A percentile compares a stretch with the other conserved stretches of the same genome.
phyloP scores from a whole-genome alignment of 2,797 vertebrate species.

The Alosa sapidissima region DNA sequence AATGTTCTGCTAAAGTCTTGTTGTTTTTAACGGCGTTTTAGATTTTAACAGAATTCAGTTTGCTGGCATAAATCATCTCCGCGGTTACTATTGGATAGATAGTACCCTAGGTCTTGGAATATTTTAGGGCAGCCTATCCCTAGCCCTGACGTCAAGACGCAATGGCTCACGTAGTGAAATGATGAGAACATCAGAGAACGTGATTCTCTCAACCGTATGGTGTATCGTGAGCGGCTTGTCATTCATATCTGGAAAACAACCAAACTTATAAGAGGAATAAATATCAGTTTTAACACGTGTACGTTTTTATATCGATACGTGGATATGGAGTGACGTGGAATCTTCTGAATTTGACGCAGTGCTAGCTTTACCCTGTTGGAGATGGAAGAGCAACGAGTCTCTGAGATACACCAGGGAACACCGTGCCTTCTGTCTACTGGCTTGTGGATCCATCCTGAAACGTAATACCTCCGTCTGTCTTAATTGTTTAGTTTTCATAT shows the following conservation, averaged over 20 bases:
- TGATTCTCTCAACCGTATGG: slow-evolving; percentile 18
- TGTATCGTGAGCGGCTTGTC: background rate
- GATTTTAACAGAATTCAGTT: background rate
- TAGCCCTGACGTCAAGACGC: slow-evolving; percentile 75
- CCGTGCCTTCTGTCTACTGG: background rate
- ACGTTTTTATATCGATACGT: background rate
- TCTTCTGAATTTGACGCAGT: slow-evolving; percentile 18
- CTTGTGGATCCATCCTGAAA: slow-evolving; percentile 34
- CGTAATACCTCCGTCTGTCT: slow-evolving; percentile 1
- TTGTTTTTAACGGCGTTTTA: background rate
- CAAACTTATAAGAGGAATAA: background rate
- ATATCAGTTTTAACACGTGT: background rate
- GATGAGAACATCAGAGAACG: slow-evolving; percentile 38
- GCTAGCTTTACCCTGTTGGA: slow-evolving; percentile 1
- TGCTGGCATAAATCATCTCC: background rate
- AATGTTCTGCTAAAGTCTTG: background rate
- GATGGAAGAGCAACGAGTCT: background rate
- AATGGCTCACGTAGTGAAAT: slow-evolving; percentile 60
- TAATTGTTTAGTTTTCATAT: slow-evolving; percentile 32
- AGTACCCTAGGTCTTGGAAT: background rate
- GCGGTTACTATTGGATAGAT: slow-evolving; percentile 9
- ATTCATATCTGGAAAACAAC: background rate
- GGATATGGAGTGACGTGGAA: slow-evolving; percentile 14
- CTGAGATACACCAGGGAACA: slow-evolving; percentile 26
- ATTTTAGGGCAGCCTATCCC: slow-evolving; percentile 63